Evolutionary conservation across 2,113 vertebrate genomes (phyloP).

Genomic region (Salvelinus fontinalis): DNA sequence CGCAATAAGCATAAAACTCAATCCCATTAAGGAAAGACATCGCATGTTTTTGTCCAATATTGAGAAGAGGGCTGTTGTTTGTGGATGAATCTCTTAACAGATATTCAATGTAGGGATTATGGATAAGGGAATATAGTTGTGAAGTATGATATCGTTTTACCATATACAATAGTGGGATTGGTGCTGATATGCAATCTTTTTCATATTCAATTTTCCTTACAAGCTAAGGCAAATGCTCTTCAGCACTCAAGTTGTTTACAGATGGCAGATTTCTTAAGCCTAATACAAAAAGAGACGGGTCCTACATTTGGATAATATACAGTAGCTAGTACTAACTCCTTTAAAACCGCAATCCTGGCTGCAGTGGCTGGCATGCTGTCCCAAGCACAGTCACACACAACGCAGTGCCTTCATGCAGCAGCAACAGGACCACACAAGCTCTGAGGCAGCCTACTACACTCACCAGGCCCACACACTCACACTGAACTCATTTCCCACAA

Average conservation of each 20-base stretch:
- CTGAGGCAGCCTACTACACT: not conserved
- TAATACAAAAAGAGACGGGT: too few species aligned
- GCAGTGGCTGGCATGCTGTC: constrained; percentile 50
- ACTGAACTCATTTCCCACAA: too few species aligned
- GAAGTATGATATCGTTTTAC: not conserved
- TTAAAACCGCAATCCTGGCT: constrained; percentile 30
- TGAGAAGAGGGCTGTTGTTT: not conserved
- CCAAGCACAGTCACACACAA: constrained; percentile 40
- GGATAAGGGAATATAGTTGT: not conserved
- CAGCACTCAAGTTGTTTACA: too few species aligned
- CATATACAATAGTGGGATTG: not conserved
- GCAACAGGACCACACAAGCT: constrained; percentile 21
- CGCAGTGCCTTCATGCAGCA: constrained; percentile 49
- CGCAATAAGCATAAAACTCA: not conserved
- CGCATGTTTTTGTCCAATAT: not conserved
- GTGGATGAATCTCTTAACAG: not conserved
- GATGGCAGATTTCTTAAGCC: too few species aligned
- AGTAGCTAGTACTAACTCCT: not conserved
- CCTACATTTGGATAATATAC: not conserved
- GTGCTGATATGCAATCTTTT: too few species aligned
- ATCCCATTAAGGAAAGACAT: not conserved
- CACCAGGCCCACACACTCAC: not conserved
- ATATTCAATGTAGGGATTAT: not conserved
- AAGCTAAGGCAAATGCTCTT: too few species aligned
- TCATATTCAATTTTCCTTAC: too few species aligned